These are phyloP conservation scores for Apotomis betuletana DNA, from an alignment of 2,888 invertebrate species.

Conservation along the genomic window DNA sequence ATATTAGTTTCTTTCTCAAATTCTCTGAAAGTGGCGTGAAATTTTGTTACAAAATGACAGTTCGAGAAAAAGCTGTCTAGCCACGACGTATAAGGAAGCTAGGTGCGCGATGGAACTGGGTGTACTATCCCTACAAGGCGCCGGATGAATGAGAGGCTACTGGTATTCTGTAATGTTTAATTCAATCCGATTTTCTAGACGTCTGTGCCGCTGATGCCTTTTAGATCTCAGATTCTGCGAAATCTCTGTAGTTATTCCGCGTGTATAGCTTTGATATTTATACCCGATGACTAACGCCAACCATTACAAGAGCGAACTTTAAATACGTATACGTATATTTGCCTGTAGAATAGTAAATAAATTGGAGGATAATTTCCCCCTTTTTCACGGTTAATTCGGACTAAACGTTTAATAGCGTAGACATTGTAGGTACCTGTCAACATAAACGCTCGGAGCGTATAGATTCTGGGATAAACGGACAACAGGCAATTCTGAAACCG, in stretches of 20 bases:
- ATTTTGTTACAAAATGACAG: conserved; percentile 40
- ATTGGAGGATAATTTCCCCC: neutral
- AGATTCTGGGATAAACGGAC: conserved; percentile 51
- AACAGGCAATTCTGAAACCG: conserved; percentile 49
- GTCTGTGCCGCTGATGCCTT: conserved; percentile 17
- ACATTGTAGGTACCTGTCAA: neutral
- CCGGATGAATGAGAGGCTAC: conserved; percentile 31
- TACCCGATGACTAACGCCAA: conserved; percentile 17
- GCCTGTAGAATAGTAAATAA: neutral
- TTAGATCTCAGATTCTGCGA: conserved; percentile 8
- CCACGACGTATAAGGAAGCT: conserved; percentile 16
- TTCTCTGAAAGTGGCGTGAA: conserved; percentile 34
- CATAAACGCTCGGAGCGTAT: conserved; percentile 32
- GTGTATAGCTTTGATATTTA: conserved; percentile 5
- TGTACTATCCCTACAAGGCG: conserved; percentile 18
- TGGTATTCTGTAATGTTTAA: conserved; percentile 23
- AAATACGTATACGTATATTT: too few relatives aligned
- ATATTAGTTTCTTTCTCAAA: conserved; percentile 32
- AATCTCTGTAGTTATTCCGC: neutral
- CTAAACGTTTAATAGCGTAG: neutral
- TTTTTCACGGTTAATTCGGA: neutral
- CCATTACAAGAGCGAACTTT: neutral
- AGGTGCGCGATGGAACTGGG: conserved; percentile 1
- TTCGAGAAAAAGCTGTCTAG: conserved; percentile 42
- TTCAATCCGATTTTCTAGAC: conserved; percentile 31